These are phyloP conservation scores for Prionace glauca DNA, from an alignment of 2,797 vertebrate genomes.

Conservation along the genomic window DNA sequence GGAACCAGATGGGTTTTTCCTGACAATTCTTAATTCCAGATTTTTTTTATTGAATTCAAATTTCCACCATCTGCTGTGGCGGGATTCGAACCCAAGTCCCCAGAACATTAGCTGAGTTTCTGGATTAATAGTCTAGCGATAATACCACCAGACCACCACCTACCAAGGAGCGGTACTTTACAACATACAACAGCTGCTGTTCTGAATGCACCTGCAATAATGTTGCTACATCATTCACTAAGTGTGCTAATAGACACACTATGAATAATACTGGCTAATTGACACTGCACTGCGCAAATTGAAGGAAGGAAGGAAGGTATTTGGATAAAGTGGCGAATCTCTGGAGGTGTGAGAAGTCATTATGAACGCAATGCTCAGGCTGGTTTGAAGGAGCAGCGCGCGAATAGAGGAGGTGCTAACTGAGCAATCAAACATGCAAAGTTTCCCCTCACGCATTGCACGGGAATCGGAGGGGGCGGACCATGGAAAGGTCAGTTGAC, in stretches of 20 bases:
- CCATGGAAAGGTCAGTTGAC: too few species aligned
- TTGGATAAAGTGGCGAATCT: background rate
- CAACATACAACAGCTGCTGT: background rate
- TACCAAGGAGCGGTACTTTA: background rate
- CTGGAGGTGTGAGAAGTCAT: background rate
- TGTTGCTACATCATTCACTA: background rate
- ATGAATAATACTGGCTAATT: background rate
- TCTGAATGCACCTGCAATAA: background rate
- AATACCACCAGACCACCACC: too few species aligned
- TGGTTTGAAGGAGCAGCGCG: background rate
- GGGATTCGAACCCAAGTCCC: too few species aligned
- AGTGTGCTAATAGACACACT: background rate
- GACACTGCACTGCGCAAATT: background rate
- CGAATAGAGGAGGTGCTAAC: background rate
- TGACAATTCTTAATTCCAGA: too few species aligned
- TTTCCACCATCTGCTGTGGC: too few species aligned
- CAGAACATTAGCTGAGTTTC: too few species aligned
- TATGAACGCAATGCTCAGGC: background rate
- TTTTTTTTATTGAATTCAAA: too few species aligned
- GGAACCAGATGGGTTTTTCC: too few species aligned
- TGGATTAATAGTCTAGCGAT: too few species aligned
- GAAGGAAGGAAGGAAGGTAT: background rate
- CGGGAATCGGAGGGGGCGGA: too few species aligned
- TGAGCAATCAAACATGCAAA: background rate
- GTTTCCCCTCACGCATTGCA: too few species aligned